Base-by-base conservation (phyloP, 2,888 invertebrate genomes). In the Ochlodes sylvanus region DNA sequence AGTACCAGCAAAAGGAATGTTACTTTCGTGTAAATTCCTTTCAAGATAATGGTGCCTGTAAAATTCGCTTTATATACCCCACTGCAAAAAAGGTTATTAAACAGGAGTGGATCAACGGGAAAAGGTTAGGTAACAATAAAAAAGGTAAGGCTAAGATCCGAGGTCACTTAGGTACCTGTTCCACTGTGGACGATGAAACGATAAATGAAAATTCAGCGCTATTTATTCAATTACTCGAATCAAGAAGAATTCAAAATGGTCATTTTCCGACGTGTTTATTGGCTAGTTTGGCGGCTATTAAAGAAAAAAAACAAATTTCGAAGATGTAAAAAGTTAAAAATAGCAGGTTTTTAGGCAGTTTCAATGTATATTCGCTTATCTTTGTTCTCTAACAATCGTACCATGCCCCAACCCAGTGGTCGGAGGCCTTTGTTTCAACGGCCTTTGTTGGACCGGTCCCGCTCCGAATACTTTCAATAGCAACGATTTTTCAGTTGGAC, bases 141-240 rank as follows among this genome's bases (percentile, higher is more conserved):
- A 87, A 89, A 88, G 86, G 89, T 89, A 86, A 84, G 80, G 82
- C 76, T 79, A 87, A 85, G 88, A 88, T 86, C 64, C 63, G 62
- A 66, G 67, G 69, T 69, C 68, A 17, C 47, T 63, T 44, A 58
- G 15, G 14, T 14, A 42, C 7, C n/a, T 17, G 63, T 21, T 7
- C 14, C 5, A 56, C n/a, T 34, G 38, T 19, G 21, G 34, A 17
- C 55, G 32, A 21, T 47, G 57, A 52, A 66, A 21, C 50, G 50
- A 32, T 54, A 50, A 10, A 19, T 15, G 6, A 12, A 50, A 19
- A 47, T 47, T 7, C 17, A 1, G 17, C 15, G 44, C 1, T 44
- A n/a, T n/a, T n/a, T n/a, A n/a, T n/a, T n/a, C n/a, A n/a, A n/a
- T n/a, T n/a, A n/a, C n/a, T n/a, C n/a, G n/a, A n/a, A n/a, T n/a